Conservation (phyloP, 2,797 vertebrate genomes). For the Glyptemys insculpta region DNA sequence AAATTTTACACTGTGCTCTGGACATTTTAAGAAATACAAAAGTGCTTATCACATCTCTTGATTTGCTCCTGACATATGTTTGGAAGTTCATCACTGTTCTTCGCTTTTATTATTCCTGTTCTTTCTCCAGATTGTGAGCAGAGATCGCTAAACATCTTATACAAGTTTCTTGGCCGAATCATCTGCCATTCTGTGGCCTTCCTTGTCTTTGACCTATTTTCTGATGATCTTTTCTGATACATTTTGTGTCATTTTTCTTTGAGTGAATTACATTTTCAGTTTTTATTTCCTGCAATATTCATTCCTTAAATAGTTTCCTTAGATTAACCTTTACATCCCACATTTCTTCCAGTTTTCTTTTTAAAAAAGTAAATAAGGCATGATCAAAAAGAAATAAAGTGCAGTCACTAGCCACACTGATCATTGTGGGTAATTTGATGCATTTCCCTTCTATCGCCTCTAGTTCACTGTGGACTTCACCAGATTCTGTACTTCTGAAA, state of each 20-base stretch:
- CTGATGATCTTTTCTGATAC: background rate
- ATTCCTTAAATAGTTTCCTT: background rate
- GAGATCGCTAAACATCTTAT: background rate
- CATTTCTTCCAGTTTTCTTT: background rate
- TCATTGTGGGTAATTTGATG: background rate
- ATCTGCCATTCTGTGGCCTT: background rate
- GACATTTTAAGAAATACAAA: background rate
- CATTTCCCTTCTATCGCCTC: background rate
- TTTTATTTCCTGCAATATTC: no score
- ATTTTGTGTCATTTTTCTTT: background rate
- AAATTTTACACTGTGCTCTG: background rate
- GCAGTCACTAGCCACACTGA: background rate
- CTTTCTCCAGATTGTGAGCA: background rate
- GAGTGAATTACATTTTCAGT: no score
- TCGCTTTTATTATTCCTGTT: background rate
- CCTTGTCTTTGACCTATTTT: background rate
- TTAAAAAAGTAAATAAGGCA: background rate
- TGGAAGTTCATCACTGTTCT: background rate
- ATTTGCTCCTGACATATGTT: background rate
- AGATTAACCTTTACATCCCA: background rate
- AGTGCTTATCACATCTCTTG: background rate
- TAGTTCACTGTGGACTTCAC: background rate
- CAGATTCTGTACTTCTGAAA: background rate
- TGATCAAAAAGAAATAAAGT: background rate
- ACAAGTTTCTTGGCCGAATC: background rate